Percentiles rank a stretch among this genome's conserved stretches.
phyloP scores from a whole-genome alignment of 2,113 vertebrate genomes.

The Percina caprodes region DNA sequence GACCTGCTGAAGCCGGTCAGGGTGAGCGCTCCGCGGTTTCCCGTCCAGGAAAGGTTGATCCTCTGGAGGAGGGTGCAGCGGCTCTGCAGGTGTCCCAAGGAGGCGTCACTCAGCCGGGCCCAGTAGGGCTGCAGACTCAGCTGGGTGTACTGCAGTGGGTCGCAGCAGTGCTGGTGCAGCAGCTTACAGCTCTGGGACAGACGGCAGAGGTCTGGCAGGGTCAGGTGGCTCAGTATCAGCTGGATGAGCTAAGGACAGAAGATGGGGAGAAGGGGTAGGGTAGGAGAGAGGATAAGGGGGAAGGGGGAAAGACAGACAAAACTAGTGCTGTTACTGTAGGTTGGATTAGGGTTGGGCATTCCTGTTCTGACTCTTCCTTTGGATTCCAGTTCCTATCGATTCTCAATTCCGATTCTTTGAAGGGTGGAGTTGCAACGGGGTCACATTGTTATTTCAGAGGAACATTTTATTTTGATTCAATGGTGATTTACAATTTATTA shows the following conservation, averaged over 20 bases:
- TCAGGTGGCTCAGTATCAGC: slow-evolving; percentile 96
- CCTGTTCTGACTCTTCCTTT: too few species aligned
- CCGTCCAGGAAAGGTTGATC: slow-evolving; percentile 98
- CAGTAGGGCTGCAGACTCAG: slow-evolving; percentile 99
- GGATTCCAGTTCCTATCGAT: too few species aligned
- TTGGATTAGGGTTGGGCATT: too few species aligned
- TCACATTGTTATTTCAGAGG: too few species aligned
- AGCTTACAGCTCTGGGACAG: slow-evolving; percentile 97
- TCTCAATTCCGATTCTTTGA: too few species aligned
- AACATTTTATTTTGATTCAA: too few species aligned
- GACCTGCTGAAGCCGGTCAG: slow-evolving; percentile 95
- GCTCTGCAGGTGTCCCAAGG: slow-evolving; percentile 91
- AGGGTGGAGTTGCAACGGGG: too few species aligned
- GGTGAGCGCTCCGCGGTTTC: slow-evolving; percentile 94
- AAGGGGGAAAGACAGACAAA: slow-evolving; percentile 15
- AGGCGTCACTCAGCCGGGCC: slow-evolving; percentile 92
- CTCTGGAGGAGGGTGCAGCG: slow-evolving; percentile 95
- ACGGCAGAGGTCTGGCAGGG: slow-evolving; percentile 95
- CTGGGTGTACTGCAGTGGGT: slow-evolving; percentile 97
- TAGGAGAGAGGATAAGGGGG: slow-evolving; percentile 4
- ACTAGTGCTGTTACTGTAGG: slow-evolving; percentile 13
- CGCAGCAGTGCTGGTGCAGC: slow-evolving; percentile 95
- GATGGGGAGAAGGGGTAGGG: slow-evolving; percentile 40
- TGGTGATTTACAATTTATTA: too few species aligned
- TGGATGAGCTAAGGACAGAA: slow-evolving; percentile 91